Conservation (phyloP, 2,113 vertebrate species). For the Melanotaenia duboulayi region DNA sequence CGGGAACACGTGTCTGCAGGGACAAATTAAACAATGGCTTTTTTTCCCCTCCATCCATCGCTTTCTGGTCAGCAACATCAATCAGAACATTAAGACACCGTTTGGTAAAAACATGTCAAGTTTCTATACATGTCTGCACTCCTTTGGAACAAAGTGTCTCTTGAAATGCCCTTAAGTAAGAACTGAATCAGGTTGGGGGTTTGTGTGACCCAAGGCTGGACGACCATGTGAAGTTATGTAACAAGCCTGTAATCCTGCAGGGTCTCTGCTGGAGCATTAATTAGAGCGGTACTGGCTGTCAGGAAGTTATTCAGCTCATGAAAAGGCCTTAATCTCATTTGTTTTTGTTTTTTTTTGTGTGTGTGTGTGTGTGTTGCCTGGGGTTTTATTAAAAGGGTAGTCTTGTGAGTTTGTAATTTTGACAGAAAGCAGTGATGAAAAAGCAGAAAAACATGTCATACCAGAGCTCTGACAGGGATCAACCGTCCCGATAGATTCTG, state of each 20-base stretch:
- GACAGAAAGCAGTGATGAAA: constrained; percentile 11
- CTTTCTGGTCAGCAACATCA: not conserved
- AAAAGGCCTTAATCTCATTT: constrained; percentile 46
- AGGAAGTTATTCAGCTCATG: constrained; percentile 56
- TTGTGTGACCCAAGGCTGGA: constrained; percentile 24
- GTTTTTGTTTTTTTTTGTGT: no score
- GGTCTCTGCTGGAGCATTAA: constrained; percentile 44
- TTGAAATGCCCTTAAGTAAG: constrained; percentile 21
- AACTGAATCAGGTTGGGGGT: constrained; percentile 32
- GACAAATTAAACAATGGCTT: not conserved
- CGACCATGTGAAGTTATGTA: constrained; percentile 57
- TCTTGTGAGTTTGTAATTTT: constrained; percentile 15
- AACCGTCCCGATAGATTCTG: not conserved
- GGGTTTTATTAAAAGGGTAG: not conserved
- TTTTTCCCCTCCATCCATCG: not conserved
- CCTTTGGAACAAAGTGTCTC: constrained; percentile 2
- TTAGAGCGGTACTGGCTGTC: constrained; percentile 45
- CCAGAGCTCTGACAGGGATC: not conserved
- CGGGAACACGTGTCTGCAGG: not conserved
- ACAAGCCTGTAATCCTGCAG: constrained; percentile 54
- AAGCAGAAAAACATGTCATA: constrained; percentile 3
- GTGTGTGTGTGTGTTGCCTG: constrained; percentile 19
- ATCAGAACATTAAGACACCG: not conserved
- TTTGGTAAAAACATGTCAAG: constrained; percentile 16
- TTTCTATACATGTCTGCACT: not conserved